These are phyloP conservation scores for Cydia fagiglandana DNA, from an alignment of 1,140 invertebrate species.

Conservation along the genomic window DNA sequence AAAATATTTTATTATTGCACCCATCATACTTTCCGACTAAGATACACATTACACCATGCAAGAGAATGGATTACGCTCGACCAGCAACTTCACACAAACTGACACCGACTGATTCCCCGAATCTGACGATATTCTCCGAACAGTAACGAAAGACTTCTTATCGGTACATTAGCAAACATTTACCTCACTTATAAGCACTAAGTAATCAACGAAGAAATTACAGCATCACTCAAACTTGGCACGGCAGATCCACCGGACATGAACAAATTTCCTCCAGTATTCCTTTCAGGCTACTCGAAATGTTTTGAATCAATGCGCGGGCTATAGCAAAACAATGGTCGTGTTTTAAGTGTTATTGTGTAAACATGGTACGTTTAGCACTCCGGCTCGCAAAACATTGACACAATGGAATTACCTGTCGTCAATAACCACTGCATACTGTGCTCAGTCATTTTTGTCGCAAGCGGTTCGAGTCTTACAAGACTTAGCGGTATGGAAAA, in stretches of 20 bases:
- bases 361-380: constrained; percentile 50
- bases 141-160: not conserved
- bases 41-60: not conserved
- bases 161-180: constrained; percentile 9
- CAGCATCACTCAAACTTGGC: constrained; percentile 9
- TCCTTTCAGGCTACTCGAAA: constrained; percentile 47
- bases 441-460: not conserved
- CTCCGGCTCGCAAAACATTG: constrained; percentile 48
- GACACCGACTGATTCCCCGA: not conserved
- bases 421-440: not conserved
- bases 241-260: constrained; percentile 59
- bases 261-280: constrained; percentile 52
- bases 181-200: constrained; percentile 21
- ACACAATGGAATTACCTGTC: constrained; percentile 24
- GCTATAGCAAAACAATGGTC: constrained; percentile 56
- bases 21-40: not conserved
- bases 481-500: not conserved
- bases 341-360: constrained; percentile 52
- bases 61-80: not conserved
- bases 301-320: constrained; percentile 53
- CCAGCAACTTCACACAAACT: constrained; percentile 9
- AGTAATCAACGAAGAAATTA: constrained; percentile 6
- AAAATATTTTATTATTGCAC: not conserved
- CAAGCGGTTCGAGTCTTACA: not conserved
- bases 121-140: constrained; percentile 1